Evolutionary conservation across 2,113 vertebrate species (phyloP).

Genomic region (Oostethus manadensis): DNA sequence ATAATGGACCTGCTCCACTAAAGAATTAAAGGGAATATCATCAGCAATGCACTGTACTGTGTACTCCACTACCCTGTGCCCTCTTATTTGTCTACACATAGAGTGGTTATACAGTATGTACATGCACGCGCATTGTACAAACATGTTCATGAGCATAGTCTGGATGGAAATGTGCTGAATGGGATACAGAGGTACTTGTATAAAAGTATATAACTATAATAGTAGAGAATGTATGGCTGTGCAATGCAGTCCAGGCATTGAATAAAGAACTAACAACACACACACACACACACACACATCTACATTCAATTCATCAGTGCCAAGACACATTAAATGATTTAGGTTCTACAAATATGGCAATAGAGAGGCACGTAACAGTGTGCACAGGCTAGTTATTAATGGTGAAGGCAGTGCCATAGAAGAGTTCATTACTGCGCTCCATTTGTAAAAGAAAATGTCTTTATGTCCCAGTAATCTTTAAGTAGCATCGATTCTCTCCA

Average conservation of each 20-base stretch:
- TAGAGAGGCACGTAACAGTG: constrained; percentile 9
- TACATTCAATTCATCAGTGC: constrained; percentile 33
- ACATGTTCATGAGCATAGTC: constrained; percentile 16
- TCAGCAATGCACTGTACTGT: constrained; percentile 18
- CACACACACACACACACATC: constrained; percentile 16
- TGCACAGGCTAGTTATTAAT: constrained; percentile 38
- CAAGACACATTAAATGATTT: constrained; percentile 33
- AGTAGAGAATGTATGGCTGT: not conserved
- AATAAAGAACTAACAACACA: not conserved
- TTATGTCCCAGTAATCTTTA: not conserved
- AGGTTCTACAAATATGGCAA: constrained; percentile 24
- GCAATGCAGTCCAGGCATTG: not conserved
- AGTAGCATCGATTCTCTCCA: not conserved
- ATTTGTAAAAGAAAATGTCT: not conserved
- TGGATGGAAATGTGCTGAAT: not conserved
- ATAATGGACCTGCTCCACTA: constrained; percentile 22
- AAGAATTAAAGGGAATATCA: constrained; percentile 57
- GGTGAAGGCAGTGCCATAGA: not conserved
- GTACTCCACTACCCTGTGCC: not conserved
- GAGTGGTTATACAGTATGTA: constrained; percentile 26
- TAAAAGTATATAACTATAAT: not conserved
- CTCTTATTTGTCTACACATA: constrained; percentile 8
- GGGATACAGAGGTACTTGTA: not conserved
- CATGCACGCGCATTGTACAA: constrained; percentile 24
- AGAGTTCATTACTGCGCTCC: not conserved